A percentile compares a stretch with the other conserved stretches of the same genome.
phyloP scores from a whole-genome alignment of 2,113 vertebrate genomes.

The Phainopepla nitens region DNA sequence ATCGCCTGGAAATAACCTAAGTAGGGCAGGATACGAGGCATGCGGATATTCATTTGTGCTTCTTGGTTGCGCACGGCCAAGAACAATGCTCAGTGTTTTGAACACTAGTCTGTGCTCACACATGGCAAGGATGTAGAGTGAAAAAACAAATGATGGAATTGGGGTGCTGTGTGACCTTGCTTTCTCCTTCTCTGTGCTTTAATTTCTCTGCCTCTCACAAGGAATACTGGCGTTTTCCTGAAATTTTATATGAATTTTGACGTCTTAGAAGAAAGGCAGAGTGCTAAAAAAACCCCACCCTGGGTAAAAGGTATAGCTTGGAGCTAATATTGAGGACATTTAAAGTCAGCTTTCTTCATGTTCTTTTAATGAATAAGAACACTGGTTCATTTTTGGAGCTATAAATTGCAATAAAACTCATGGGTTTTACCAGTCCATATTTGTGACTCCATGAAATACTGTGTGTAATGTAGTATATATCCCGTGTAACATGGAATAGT shows the following conservation, averaged over 20 bases:
- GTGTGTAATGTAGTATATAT: not conserved
- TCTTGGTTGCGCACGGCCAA: not conserved
- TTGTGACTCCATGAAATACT: not conserved
- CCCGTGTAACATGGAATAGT: not conserved
- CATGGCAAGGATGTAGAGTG: not conserved
- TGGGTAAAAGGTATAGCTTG: not conserved
- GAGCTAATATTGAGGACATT: not conserved
- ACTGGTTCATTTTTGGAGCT: not conserved
- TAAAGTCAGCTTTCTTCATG: not conserved
- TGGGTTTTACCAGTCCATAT: not conserved
- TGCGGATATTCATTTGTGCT: not conserved
- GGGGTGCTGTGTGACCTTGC: not conserved
- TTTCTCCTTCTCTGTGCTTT: not conserved
- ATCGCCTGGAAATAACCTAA: not conserved
- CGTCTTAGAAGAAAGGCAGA: not conserved
- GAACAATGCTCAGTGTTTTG: not conserved
- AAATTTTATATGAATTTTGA: not conserved
- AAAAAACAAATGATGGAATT: not conserved
- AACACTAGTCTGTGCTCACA: not conserved
- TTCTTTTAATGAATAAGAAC: not conserved
- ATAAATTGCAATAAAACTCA: not conserved
- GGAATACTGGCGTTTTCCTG: not conserved
- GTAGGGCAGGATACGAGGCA: accelerated
- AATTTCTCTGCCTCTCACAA: not conserved
- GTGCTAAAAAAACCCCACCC: accelerated